Evolutionary conservation across 2,888 invertebrate genomes (phyloP), one percentile per base, ranked within the genome.

Genomic region (Eupeodes latifasciatus): DNA sequence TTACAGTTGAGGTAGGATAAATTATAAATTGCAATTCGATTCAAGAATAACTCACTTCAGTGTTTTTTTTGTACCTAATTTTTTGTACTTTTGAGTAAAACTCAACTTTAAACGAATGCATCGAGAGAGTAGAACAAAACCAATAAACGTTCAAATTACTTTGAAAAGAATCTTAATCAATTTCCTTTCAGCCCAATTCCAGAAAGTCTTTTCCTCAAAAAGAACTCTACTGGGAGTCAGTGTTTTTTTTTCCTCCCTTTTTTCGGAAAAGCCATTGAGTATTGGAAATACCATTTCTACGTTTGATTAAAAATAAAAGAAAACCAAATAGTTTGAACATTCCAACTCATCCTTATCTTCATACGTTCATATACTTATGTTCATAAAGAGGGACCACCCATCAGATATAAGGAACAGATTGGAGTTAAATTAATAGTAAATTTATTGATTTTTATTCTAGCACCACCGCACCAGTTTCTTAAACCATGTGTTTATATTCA

Each of bases 61-160:
- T 59, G 67, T 77, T 19, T 40, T 40, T 62, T 64, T 34, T 19
- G 2, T 27, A 27, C 2, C 27, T 27, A 27, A 19, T 40, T 49
- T 53, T 55, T 55, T 55, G 19, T 19, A 44, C 19, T 62, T 72
- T 72, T 59, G 59, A 34, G 66, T 19, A 53, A 57, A 59, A 44
- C 40, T 40, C 59, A 75, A 79, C 66, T 81, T 81, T 49, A 80
- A 80, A 64, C 55, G 77, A 72, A 77, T 85, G 77, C 77, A 85
- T 67, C 44, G 40, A 69, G 5, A 9, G n/a, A 71, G 47, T 2
- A n/a, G n/a, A 66, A 47, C 47, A n/a, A 72, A 59, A 75, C 74
- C 69, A 88, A 81, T 75, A 88, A 81, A 85, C 74, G 81, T 81
- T 88, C 78, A 81, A 88, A 88, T 85, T 85, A 88, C 78, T 85